These are phyloP conservation scores for Isichthys henryi DNA, from an alignment of 2,113 vertebrate species.

Conservation along the genomic window DNA sequence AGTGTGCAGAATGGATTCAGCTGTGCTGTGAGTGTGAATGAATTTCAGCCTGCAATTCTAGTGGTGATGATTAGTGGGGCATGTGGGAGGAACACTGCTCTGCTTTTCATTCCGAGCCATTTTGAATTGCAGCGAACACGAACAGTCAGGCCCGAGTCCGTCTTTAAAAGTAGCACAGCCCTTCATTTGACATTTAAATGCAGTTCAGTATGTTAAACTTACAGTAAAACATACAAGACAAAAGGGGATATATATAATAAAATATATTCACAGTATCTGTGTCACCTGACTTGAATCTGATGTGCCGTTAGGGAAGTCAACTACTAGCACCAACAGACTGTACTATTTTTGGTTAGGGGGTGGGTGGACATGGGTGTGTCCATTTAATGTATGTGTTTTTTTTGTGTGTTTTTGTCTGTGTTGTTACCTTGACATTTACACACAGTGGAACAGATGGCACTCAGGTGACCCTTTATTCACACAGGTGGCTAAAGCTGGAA, in stretches of 20 bases:
- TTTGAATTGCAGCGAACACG: background rate
- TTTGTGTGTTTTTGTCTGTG: background rate
- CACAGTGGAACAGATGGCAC: background rate
- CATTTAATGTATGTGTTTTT: background rate
- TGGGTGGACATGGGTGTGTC: background rate
- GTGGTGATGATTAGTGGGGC: background rate
- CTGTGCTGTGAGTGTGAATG: background rate
- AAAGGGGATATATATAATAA: background rate
- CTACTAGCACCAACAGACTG: background rate
- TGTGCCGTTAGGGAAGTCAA: background rate
- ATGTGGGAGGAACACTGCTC: background rate
- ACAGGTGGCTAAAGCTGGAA: background rate
- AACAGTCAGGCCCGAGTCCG: background rate
- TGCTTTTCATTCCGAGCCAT: background rate
- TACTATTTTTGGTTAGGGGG: background rate
- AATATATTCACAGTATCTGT: background rate
- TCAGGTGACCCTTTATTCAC: background rate
- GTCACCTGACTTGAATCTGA: background rate
- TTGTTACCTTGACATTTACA: background rate
- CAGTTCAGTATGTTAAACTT: background rate
- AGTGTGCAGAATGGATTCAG: background rate
- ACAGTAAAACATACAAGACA: background rate
- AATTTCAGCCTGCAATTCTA: background rate
- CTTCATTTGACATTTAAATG: background rate
- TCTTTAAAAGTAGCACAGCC: background rate